phyloP scores from a whole-genome alignment of 1,140 invertebrate genomes.

The Telenomus remus region DNA sequence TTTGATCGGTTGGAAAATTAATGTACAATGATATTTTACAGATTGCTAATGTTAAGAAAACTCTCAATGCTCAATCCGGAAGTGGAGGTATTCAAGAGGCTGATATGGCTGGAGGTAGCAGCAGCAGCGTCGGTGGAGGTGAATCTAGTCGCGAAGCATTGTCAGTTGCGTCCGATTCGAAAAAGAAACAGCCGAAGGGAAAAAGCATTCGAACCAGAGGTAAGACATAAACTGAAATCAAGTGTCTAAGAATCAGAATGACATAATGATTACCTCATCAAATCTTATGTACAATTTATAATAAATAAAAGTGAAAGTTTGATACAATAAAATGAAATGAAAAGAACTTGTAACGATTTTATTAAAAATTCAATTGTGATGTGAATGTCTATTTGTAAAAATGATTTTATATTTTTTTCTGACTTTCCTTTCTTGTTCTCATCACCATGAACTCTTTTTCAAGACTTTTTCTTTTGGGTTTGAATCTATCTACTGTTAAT shows the following conservation, averaged over 20 bases:
- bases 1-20: no score
- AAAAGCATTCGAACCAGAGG: constrained; percentile 71
- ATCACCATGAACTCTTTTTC: no score
- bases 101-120: constrained; percentile 68
- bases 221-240: constrained; percentile 68
- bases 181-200: constrained; percentile 72
- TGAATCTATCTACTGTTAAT: background rate
- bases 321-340: background rate
- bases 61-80: constrained; percentile 64
- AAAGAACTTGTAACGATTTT: constrained; percentile 28
- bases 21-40: no score
- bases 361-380: background rate
- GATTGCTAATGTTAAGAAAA: constrained; percentile 70
- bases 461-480: no score
- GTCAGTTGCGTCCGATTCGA: constrained; percentile 66
- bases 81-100: constrained; percentile 70
- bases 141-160: constrained; percentile 70
- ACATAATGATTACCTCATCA: constrained; percentile 9
- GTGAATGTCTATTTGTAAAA: background rate
- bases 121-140: constrained; percentile 65
- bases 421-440: no score
- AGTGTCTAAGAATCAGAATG: constrained; percentile 58
- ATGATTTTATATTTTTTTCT: background rate
- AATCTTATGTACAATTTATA: background rate
- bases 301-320: background rate